phyloP scores from a whole-genome alignment of 1,140 invertebrate genomes.

The Ostrea denselamellosa region DNA sequence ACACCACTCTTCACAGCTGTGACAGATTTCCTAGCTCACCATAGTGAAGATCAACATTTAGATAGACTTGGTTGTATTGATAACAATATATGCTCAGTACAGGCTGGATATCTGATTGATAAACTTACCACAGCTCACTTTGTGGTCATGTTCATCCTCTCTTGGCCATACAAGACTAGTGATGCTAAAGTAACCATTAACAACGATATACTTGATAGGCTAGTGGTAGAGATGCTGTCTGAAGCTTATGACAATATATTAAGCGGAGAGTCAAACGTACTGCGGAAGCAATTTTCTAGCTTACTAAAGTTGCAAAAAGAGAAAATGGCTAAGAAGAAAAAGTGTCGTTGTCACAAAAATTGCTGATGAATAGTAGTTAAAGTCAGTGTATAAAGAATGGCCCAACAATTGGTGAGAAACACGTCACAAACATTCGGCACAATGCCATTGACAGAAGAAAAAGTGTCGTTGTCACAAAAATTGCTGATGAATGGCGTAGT shows the following conservation, averaged over 20 bases:
- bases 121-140: slow-evolving; percentile 6
- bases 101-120: neutral
- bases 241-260: neutral
- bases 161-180: slow-evolving; percentile 1
- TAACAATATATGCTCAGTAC: neutral
- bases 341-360: neutral
- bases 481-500: too few relatives aligned
- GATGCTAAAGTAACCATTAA: neutral
- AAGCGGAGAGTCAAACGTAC: neutral
- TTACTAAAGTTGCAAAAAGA: neutral
- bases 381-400: neutral
- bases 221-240: neutral
- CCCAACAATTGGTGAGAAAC: too few relatives aligned
- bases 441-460: too few relatives aligned
- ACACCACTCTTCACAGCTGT: neutral
- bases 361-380: too few relatives aligned
- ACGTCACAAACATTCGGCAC: too few relatives aligned
- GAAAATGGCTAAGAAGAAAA: neutral
- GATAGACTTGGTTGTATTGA: neutral
- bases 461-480: neutral
- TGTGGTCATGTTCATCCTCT: slow-evolving; percentile 19
- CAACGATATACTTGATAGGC: neutral
- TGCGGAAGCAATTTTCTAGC: slow-evolving; percentile 21
- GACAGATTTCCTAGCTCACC: neutral
- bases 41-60: neutral